Conservation (phyloP, 1,140 invertebrate genomes). For the Babylonia areolata region DNA sequence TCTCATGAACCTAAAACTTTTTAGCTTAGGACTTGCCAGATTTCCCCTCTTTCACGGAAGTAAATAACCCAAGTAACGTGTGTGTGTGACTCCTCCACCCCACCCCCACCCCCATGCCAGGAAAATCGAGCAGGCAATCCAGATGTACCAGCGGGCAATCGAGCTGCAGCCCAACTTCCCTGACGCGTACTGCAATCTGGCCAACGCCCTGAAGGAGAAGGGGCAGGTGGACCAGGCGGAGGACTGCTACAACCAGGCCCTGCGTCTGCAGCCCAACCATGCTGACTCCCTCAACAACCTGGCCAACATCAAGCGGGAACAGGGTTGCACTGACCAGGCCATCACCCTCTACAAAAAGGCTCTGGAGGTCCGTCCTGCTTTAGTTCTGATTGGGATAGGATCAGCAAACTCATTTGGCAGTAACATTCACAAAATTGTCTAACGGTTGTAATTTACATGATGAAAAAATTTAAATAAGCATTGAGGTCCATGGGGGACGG, state of each 20-base stretch:
- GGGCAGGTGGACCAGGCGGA: conserved; percentile 97
- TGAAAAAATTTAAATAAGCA: too few species aligned
- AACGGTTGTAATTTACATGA: too few species aligned
- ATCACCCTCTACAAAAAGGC: conserved; percentile 93
- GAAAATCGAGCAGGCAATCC: conserved; percentile 98
- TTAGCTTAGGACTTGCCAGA: too few species aligned
- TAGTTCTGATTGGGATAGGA: too few species aligned
- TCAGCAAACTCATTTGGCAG: too few species aligned
- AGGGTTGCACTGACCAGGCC: conserved; percentile 98
- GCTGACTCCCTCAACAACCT: conserved; percentile 99
- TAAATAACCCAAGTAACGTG: too few species aligned
- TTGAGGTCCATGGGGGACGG: too few species aligned
- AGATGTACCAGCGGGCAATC: conserved; percentile 97
- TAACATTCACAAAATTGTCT: too few species aligned
- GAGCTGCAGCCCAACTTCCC: conserved; percentile 99
- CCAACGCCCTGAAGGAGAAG: conserved; percentile 99
- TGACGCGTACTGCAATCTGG: conserved; percentile 99
- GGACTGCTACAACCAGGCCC: conserved; percentile 98
- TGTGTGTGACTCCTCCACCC: too few species aligned
- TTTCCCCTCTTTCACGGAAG: too few species aligned
- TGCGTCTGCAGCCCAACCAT: conserved; percentile 95
- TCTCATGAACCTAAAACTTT: too few species aligned
- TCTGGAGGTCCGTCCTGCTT: conserved; percentile 70
- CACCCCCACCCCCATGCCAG: conserved; percentile 79
- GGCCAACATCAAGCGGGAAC: conserved; percentile 86